These are phyloP conservation scores for Anas platyrhynchos DNA, from an alignment of 2,113 vertebrate species.

Conservation along the genomic window DNA sequence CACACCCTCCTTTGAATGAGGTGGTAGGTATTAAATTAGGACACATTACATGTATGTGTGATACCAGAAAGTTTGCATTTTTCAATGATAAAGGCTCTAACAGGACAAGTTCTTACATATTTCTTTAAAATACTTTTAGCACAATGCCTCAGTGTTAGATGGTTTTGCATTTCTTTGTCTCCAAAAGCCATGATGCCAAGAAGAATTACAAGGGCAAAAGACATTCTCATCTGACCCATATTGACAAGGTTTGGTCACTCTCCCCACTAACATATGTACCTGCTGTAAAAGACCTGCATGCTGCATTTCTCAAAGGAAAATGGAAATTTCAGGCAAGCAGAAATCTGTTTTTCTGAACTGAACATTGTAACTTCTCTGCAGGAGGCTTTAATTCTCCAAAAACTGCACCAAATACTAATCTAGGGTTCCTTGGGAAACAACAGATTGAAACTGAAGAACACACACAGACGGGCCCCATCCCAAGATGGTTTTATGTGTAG, in stretches of 20 bases:
- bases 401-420: neutral
- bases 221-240: neutral
- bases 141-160: neutral
- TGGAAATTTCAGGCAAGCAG: neutral
- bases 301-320: neutral
- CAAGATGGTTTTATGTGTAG: neutral
- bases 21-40: neutral
- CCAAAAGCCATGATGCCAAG: neutral
- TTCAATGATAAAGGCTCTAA: neutral
- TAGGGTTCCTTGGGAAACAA: neutral
- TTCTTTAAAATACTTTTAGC: neutral
- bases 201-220: neutral
- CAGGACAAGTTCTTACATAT: fast-evolving
- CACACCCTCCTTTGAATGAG: neutral
- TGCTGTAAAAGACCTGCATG: neutral
- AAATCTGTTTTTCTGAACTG: neutral
- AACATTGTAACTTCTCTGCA: neutral
- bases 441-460: neutral
- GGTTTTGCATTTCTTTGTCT: neutral
- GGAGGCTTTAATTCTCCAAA: neutral
- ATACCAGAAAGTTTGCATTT: neutral
- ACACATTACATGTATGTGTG: neutral
- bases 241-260: neutral
- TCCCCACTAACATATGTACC: neutral
- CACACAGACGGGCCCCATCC: neutral